These are phyloP conservation scores for Athene noctua DNA, from an alignment of 2,113 vertebrate species.

Conservation along the genomic window DNA sequence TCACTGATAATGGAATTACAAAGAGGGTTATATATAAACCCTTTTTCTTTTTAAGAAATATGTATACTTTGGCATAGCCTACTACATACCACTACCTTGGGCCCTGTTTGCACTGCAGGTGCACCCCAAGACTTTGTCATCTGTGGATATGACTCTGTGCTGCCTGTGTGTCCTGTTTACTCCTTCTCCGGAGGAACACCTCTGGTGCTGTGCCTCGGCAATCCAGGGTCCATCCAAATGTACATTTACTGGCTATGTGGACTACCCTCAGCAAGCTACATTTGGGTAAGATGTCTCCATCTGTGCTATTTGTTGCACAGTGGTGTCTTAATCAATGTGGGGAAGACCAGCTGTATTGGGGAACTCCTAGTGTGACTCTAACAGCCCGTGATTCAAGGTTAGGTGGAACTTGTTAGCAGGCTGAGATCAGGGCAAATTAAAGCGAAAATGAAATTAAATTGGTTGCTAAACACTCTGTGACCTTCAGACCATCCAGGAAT, in stretches of 20 bases:
- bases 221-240: neutral
- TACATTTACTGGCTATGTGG: neutral
- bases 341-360: neutral
- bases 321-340: neutral
- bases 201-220: neutral
- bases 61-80: neutral
- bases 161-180: neutral
- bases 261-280: neutral
- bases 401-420: neutral
- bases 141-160: neutral
- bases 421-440: neutral
- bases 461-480: neutral
- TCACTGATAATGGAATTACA: neutral
- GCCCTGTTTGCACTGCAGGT: neutral
- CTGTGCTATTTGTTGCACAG: neutral
- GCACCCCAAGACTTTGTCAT: neutral
- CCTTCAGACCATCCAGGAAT: neutral
- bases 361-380: neutral
- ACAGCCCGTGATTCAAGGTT: neutral
- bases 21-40: neutral
- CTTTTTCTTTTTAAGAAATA: neutral
- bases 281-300: neutral
- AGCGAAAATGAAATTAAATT: constrained; percentile 8
- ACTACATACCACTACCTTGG: neutral
- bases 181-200: neutral